These are phyloP conservation scores for Achlya flavicornis DNA, from an alignment of 2,888 invertebrate genomes.

Conservation along the genomic window DNA sequence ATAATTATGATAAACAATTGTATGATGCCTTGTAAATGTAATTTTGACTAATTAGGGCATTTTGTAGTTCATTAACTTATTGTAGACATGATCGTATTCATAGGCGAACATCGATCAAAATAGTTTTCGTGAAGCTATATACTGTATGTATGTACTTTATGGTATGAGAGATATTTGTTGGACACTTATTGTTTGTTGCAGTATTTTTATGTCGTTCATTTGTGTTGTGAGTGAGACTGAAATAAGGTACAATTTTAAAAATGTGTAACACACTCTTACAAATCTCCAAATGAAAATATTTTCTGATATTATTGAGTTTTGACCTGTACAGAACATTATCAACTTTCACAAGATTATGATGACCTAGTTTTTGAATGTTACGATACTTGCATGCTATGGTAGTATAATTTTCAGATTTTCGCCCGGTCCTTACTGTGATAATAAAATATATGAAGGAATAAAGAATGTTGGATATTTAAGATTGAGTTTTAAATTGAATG, in stretches of 20 bases:
- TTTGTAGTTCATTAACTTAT: constrained; percentile 81
- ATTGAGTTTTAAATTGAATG: constrained; percentile 59
- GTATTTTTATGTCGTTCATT: constrained; percentile 79
- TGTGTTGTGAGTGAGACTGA: constrained; percentile 81
- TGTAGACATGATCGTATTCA: constrained; percentile 75
- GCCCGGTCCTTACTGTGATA: constrained; percentile 82
- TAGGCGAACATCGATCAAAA: constrained; percentile 77
- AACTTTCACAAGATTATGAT: constrained; percentile 58
- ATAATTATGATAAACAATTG: constrained; percentile 77
- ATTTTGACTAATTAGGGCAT: constrained; percentile 80
- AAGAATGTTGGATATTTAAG: constrained; percentile 55
- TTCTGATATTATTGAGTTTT: constrained; percentile 62
- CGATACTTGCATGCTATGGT: constrained; percentile 78
- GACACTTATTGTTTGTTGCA: constrained; percentile 72
- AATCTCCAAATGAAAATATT: constrained; percentile 58
- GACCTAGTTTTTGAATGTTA: constrained; percentile 71
- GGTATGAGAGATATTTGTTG: constrained; percentile 48
- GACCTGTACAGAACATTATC: constrained; percentile 32
- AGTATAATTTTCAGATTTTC: constrained; percentile 81
- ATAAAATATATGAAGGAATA: constrained; percentile 59
- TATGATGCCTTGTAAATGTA: constrained; percentile 80
- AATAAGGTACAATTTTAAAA: constrained; percentile 77
- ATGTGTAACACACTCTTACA: constrained; percentile 58
- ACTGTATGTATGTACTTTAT: constrained; percentile 57
- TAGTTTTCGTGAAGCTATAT: constrained; percentile 60